These are phyloP conservation scores for Taxidea taxus DNA, from an alignment of 2,113 vertebrate species.

Conservation along the genomic window DNA sequence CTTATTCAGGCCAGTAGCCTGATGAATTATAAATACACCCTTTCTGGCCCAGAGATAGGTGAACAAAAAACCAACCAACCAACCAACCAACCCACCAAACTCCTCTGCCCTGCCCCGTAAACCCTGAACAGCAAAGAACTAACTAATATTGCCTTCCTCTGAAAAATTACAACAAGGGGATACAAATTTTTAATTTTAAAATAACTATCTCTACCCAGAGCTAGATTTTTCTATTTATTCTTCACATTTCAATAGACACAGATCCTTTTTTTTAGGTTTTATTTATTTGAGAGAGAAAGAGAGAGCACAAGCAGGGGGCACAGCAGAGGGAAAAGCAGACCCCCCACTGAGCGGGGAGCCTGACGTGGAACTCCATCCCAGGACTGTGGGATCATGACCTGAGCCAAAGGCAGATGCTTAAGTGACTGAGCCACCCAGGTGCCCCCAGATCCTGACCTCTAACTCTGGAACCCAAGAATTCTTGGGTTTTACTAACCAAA, in stretches of 20 bases:
- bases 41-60: neutral
- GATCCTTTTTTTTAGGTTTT: neutral
- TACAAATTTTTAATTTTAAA: neutral
- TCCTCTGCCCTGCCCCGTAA: neutral
- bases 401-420: neutral
- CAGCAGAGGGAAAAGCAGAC: no score
- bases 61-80: neutral
- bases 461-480: neutral
- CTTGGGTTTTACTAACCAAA: conserved; percentile 15
- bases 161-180: neutral
- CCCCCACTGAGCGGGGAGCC: no score
- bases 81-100: no score
- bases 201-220: neutral
- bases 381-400: no score
- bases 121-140: conserved; percentile 5
- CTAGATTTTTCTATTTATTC: conserved; percentile 7
- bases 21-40: neutral
- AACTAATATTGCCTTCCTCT: neutral
- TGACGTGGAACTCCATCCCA: no score
- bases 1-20: neutral
- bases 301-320: no score
- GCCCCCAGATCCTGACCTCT: neutral
- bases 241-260: conserved; percentile 45
- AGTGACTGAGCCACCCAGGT: neutral
- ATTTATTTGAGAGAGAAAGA: no score